phyloP scores from a whole-genome alignment of 2,113 vertebrate species.

The Psephotus haematonotus region DNA sequence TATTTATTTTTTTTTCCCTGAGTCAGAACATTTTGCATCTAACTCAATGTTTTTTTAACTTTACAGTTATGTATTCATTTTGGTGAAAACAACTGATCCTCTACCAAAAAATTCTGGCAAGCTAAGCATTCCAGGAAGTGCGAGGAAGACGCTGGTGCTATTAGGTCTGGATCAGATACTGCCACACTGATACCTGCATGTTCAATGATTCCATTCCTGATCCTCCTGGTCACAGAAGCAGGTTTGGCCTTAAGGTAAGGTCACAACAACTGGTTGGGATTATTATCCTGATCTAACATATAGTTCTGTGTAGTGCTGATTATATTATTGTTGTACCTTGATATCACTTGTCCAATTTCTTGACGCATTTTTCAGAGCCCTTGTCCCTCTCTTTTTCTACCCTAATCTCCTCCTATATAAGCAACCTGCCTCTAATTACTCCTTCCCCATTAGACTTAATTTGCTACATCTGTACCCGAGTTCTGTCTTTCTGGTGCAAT shows the following conservation, averaged over 20 bases:
- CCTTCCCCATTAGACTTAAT: not conserved
- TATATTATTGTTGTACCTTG: not conserved
- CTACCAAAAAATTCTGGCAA: not conserved
- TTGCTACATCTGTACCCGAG: not conserved
- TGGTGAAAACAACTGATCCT: not conserved
- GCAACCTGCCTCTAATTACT: not conserved
- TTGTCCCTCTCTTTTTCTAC: not conserved
- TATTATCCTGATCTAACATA: not conserved
- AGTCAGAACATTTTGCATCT: not conserved
- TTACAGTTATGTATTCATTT: not conserved
- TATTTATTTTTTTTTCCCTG: not conserved
- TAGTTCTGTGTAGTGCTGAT: not conserved
- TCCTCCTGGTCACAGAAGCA: not conserved
- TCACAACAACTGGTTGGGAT: not conserved
- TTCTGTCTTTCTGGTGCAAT: not conserved
- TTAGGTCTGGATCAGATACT: not conserved
- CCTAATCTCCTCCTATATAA: not conserved
- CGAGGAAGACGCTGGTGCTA: not conserved
- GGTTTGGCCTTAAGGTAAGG: not conserved
- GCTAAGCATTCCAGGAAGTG: not conserved
- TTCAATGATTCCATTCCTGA: not conserved
- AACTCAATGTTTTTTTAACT: not conserved
- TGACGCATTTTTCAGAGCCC: not conserved
- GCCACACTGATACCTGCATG: not conserved
- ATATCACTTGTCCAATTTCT: not conserved